Evolutionary conservation across 1,140 invertebrate species (phyloP), one percentile per base, ranked within the genome.

Genomic region (Diabrotica undecimpunctata): DNA sequence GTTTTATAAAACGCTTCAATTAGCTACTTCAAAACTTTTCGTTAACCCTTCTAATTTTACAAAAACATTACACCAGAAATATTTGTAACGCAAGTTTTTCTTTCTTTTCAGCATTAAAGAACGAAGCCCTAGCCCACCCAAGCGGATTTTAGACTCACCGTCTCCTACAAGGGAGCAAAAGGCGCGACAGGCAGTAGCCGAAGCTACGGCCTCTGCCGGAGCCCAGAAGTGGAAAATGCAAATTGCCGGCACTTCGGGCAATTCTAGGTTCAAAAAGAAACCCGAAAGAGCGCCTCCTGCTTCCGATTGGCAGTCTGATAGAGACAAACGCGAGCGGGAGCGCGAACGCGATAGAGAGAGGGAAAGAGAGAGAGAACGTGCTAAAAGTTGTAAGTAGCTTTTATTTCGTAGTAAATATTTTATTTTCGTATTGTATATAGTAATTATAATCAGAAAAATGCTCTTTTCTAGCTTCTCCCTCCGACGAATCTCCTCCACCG

Each of bases 101-200:
- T 46, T 46, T n/a, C 38, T n/a, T 56, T 25, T 39, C 35, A 38
- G n/a, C 54, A 75, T 73, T 52, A 75, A 70, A 66, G 75, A 77
- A 59, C 37, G 73, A n/a, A 72, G 74, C 53, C 74, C 76, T n/a
- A 76, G 73, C 64, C 75, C 77, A 6, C 76, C 69, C 50, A 69
- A 68, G 55, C 66, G 59, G 51, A 41, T 75, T 13, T 51, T 75
- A 41, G 75, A 77, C 62, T 78, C 78, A 3, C 77, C 77, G 8
- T 79, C 78, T 7, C 78, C 78, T 6, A 78, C 77, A 13, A 71
- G 78, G n/a, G 78, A 79, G 66, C 78, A 78, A 60, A 79, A 79
- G 57, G 77, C 78, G 2, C 70, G 78, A 7, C 78, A 78, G 67
- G 75, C 77, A 8, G 78, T 78, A n/a, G 77, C 78, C 5, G 78